Evolutionary conservation across 1,140 invertebrate species (phyloP), one percentile per base, ranked within the genome.

Genomic region (Zophobas morio): DNA sequence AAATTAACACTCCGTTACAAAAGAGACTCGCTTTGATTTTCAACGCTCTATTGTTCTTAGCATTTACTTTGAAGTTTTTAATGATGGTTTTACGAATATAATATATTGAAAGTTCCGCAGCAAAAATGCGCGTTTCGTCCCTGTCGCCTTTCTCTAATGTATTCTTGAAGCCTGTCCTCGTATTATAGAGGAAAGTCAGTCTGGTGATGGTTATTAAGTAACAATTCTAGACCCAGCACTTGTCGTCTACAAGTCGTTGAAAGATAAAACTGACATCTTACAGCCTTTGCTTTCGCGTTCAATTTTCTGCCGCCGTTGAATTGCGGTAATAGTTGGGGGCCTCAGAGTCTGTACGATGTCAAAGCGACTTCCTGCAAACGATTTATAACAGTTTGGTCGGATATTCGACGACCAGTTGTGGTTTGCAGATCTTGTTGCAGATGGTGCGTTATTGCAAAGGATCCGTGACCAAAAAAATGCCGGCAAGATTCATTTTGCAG

Each of bases 361-460:
- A 66, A 42, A 66, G 37, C 37, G 39, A 66, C 60, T 66, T 66
- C 60, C 60, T 37, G 60, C 60, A 66, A 66, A 66, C 60, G 60
- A 66, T 66, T 66, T 66, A 66, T 66, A 66, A 66, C 60, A 66
- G 60, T 66, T 66, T 42, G 60, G 60, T 66, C 60, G 60, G 60
- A 66, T 66, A 66, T 66, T 66, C 60, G 60, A 66, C 60, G 60
- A 42, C 60, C 39, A 66, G 60, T 66, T 66, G 60, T 42, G 60
- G 60, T 66, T 66, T 66, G 60, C 60, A 66, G 60, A 66, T 66
- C 60, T 66, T 66, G 60, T 66, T 42, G 60, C 60, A 66, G 60
- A 66, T 66, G 60, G 60, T 39, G 60, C 60, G 20, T 66, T 66
- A 66, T 66, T 66, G 60, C 60, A 20, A 66, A 66, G 39, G 60